Base-by-base conservation (phyloP, 2,797 vertebrate species). In the Esox masquinongy region DNA sequence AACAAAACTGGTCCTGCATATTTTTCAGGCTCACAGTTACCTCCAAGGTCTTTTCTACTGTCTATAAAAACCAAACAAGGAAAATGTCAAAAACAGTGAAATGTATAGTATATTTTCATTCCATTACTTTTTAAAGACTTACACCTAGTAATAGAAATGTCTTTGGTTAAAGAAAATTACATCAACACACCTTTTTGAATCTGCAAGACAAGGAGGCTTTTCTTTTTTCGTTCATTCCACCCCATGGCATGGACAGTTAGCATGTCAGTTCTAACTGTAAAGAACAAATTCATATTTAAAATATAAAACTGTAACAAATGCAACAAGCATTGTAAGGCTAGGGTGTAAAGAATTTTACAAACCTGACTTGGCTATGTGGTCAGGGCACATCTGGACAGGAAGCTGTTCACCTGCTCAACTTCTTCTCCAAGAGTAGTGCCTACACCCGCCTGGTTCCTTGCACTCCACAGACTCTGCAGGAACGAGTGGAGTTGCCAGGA, bases 331-430 rank as follows among this genome's bases (percentile, higher is more conserved):
- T 31, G 29, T 31, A 31, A 31, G 29, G 29, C 29, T 31, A 31
- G 29, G 29, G 29, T 31, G 29, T 31, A 59, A 72, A 53, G 8
- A 34, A 69, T 0, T 31, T 69, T 70, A 70, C 74, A 75, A 56
- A 69, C 64, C 49, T 75, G 74, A 75, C 74, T 75, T 63, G 3
- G 34, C 19, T 49, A 73, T 73, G 74, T 69, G 67, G 66, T 75
- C 47, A 75, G 49, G 49, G 67, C 74, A 75, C 74, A 75, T 69
- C 74, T 69, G 29, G 67, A 75, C 7, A 75, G 43, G 39, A 69
- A 75, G 24, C 74, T 75, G 53, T 75, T 70, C 5, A 75, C 66
- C 22, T 75, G 67, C 67, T 75, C 74, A 1, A 70, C 67, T 59
- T 69, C 67, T 75, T 75, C 68, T 16, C 51, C 29, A 31, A 31